Conservation (phyloP, 2,113 vertebrate genomes). For the Lepus timidus region DNA sequence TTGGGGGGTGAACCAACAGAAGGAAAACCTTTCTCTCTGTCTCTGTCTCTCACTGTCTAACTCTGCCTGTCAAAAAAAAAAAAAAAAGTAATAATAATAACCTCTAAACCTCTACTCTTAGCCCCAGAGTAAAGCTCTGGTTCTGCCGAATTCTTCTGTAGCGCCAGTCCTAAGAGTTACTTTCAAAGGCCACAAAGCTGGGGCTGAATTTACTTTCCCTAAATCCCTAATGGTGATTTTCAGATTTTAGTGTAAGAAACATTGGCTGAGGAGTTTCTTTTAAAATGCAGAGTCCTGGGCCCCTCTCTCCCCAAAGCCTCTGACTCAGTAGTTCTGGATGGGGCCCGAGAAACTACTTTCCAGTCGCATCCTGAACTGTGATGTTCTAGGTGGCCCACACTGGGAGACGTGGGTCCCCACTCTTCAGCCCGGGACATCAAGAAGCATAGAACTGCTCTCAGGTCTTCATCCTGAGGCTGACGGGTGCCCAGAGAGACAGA, state of each 20-base stretch:
- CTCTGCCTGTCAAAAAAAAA: too few species aligned
- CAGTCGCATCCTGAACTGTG: background rate
- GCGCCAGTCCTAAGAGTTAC: background rate
- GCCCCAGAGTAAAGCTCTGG: background rate
- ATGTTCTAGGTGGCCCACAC: background rate
- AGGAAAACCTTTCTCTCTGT: too few species aligned
- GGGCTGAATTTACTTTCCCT: constrained; percentile 37
- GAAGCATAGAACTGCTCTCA: background rate
- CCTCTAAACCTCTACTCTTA: background rate
- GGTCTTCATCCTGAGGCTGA: background rate
- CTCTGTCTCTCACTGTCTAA: too few species aligned
- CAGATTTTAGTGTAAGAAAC: background rate
- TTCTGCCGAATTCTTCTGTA: constrained; percentile 2
- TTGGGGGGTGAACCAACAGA: too few species aligned
- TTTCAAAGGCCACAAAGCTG: background rate
- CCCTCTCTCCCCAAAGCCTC: background rate
- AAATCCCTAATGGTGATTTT: background rate
- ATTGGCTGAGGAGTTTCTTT: background rate
- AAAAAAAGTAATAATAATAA: too few species aligned
- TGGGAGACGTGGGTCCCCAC: background rate
- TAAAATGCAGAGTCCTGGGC: background rate
- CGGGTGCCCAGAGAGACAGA: background rate
- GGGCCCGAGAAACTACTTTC: background rate
- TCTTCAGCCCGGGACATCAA: background rate
- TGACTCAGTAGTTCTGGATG: background rate